Evolutionary conservation across 23 tunicate genomes (phyloP), one percentile per base, ranked within the genome.

Genomic region (Clavelina lepadiformis): DNA sequence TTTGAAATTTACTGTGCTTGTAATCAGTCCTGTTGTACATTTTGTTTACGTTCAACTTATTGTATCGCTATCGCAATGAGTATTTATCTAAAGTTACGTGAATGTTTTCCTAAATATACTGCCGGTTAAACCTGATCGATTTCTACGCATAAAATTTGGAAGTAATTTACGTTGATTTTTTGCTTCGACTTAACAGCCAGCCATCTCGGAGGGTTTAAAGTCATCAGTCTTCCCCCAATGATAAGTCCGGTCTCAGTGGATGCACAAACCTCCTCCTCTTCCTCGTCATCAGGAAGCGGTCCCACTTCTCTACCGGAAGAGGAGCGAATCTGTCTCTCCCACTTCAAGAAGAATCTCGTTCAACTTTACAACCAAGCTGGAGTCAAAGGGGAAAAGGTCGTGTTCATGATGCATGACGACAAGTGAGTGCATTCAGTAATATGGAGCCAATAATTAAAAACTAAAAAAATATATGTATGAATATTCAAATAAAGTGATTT

Each of bases 381-480:
- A 8, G 87, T 87, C 28, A 87, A 80, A 74, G 82, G 87, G 38
- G 82, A 87, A 37, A 87, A 87, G 58, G 50, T 87, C 52, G 68
- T 87, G 22, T 74, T 87, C 41, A 29, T 79, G 13, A 41, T 87
- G 33, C 82, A 71, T 46, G 96, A 87, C 61, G 87, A 79, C 73
- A 80, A 68, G 96, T 87, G 33, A 27, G 56, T 73, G 23, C n/a
- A n/a, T n/a, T n/a, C n/a, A n/a, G n/a, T n/a, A n/a, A n/a, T n/a
- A n/a, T n/a, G n/a, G n/a, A n/a, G n/a, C n/a, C n/a, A n/a, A n/a
- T n/a, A n/a, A n/a, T n/a, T n/a, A n/a, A n/a, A n/a, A n/a, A n/a
- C n/a, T n/a, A n/a, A n/a, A n/a, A n/a, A n/a, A n/a, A n/a, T n/a
- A n/a, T n/a, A n/a, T n/a, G n/a, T n/a, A n/a, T n/a, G n/a, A n/a